phyloP scores from a whole-genome alignment of 2,888 invertebrate genomes.

The Lasioglossum villosulum region DNA sequence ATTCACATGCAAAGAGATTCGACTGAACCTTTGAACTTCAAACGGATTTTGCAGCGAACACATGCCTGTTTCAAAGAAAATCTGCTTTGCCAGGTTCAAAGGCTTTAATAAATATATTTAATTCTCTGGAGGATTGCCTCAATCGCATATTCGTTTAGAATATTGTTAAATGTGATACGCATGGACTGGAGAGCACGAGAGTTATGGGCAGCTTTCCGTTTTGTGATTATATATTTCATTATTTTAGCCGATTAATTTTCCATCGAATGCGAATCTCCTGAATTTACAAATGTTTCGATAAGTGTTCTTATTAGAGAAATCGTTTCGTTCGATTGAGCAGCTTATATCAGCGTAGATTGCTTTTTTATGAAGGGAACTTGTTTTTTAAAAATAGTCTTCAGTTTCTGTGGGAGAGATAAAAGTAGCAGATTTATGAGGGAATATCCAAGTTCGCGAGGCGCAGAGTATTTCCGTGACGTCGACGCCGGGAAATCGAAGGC shows the following conservation, averaged over 20 bases:
- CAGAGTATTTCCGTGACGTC: not conserved
- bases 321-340: not conserved
- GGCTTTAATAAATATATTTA: not conserved
- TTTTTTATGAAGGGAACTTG: not conserved
- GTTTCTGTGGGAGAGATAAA: not conserved
- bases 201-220: not conserved
- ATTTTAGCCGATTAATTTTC: not conserved
- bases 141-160: not conserved
- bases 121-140: not conserved
- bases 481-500: not conserved
- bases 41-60: not conserved
- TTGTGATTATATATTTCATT: not conserved
- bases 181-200: not conserved
- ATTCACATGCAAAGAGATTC: not conserved
- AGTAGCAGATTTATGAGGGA: not conserved
- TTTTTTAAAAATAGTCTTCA: not conserved
- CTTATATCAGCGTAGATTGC: not conserved
- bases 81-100: not conserved
- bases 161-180: not conserved
- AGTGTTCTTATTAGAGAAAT: not conserved
- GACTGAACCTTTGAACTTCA: not conserved
- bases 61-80: not conserved
- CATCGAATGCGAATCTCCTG: not conserved
- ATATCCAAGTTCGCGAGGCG: not conserved
- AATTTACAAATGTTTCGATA: not conserved